phyloP scores from a whole-genome alignment of 92 coral and sea anemone genomes.

The Epizoanthus fatuus region DNA sequence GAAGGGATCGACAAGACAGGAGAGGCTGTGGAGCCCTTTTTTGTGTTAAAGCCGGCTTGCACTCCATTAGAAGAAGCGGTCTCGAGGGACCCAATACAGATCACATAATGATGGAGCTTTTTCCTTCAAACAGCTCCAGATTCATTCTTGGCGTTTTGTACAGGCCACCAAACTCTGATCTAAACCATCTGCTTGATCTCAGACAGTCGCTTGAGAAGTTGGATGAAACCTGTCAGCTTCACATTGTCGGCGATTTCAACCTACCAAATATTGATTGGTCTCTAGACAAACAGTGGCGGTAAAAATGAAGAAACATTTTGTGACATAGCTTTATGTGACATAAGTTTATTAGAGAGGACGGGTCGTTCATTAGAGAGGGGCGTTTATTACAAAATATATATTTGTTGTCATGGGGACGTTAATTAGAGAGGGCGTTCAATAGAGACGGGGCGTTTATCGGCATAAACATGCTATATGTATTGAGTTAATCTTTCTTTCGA shows the following conservation, averaged over 20 bases:
- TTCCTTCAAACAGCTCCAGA: neutral
- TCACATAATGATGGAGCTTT: neutral
- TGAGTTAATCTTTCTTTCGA: too few species aligned
- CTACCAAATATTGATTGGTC: constrained; percentile 33
- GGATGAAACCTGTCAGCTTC: neutral
- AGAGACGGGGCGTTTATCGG: too few species aligned
- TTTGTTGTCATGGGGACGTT: too few species aligned
- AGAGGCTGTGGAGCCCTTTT: constrained; percentile 23
- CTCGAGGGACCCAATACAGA: neutral
- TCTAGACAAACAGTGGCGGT: neutral
- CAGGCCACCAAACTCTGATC: constrained; percentile 6
- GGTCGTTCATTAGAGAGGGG: too few species aligned
- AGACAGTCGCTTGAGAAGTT: neutral
- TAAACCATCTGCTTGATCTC: neutral
- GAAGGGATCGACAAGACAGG: constrained; percentile 28
- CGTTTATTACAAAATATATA: too few species aligned
- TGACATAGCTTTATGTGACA: neutral
- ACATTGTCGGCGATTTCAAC: constrained; percentile 25
- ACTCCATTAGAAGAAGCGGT: constrained; percentile 5
- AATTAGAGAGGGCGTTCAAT: too few species aligned
- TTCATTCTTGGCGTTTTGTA: neutral
- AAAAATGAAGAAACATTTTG: constrained; percentile 9
- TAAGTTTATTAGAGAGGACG: too few species aligned
- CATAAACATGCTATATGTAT: too few species aligned
- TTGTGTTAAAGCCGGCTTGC: constrained; percentile 15